phyloP scores from a whole-genome alignment of 2,797 vertebrate genomes.

The Sebastolobus alascanus region DNA sequence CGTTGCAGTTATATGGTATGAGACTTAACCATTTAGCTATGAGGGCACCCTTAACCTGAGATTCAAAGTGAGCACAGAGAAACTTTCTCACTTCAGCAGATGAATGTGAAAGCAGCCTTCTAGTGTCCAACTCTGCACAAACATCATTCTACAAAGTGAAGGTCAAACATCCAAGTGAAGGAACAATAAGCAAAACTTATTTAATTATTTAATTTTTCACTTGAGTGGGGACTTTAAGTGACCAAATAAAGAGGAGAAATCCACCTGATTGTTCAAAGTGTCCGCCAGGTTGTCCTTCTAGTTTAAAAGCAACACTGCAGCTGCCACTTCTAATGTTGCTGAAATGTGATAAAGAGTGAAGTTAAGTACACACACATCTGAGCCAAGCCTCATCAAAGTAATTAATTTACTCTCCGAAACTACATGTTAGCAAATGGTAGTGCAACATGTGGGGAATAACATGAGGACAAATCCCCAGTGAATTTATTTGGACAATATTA shows the following conservation, averaged over 20 bases:
- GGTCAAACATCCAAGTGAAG: neutral
- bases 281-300: neutral
- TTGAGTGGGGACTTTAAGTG: neutral
- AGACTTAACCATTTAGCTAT: too few species aligned
- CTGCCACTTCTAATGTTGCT: neutral
- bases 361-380: neutral
- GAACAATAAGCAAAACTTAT: neutral
- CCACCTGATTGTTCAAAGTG: neutral
- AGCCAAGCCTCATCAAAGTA: neutral
- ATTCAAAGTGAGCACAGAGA: neutral
- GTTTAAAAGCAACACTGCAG: neutral
- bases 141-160: neutral
- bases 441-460: neutral
- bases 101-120: neutral
- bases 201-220: neutral
- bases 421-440: neutral
- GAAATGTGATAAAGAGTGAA: neutral
- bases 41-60: neutral
- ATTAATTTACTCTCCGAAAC: neutral
- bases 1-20: too few species aligned
- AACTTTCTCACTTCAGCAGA: neutral
- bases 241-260: neutral
- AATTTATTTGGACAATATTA: constrained; percentile 8
- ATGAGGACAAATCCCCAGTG: neutral
- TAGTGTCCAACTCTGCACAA: neutral